These are phyloP conservation scores for Digitonthophagus gazella DNA, from an alignment of 2,888 invertebrate species.

Conservation along the genomic window DNA sequence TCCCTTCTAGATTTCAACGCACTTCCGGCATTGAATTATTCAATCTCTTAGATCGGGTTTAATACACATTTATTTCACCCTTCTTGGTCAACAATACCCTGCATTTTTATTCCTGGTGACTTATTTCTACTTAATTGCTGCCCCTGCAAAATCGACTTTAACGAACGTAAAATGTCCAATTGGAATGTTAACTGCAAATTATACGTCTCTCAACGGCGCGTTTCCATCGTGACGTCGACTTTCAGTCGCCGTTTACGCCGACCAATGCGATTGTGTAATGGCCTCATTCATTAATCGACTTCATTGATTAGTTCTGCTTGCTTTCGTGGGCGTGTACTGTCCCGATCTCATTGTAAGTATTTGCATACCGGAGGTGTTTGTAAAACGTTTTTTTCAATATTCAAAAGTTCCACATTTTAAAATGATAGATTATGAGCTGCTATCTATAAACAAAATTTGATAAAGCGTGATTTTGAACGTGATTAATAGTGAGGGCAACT, in stretches of 20 bases:
- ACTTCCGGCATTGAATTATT: too few species aligned
- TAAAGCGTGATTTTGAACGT: too few species aligned
- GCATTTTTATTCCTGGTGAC: not conserved
- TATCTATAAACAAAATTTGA: too few species aligned
- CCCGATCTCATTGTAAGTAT: not conserved
- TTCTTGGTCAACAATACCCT: too few species aligned
- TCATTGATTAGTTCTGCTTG: not conserved
- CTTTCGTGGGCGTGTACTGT: not conserved
- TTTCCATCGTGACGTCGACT: not conserved
- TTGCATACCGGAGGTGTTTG: not conserved
- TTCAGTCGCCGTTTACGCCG: not conserved
- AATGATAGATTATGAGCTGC: too few species aligned
- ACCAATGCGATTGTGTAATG: not conserved
- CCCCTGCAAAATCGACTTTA: not conserved
- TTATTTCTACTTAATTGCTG: not conserved
- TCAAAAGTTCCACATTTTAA: too few species aligned
- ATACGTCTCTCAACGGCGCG: not conserved
- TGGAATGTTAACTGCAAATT: not conserved
- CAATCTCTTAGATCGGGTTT: too few species aligned
- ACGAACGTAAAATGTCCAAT: not conserved
- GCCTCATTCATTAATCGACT: not conserved
- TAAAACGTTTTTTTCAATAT: not conserved
- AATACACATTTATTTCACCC: too few species aligned
- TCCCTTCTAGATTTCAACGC: too few species aligned
- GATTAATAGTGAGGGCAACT: too few species aligned